Base-by-base conservation (phyloP, 2,888 invertebrate species). In the Dynastes grantii region DNA sequence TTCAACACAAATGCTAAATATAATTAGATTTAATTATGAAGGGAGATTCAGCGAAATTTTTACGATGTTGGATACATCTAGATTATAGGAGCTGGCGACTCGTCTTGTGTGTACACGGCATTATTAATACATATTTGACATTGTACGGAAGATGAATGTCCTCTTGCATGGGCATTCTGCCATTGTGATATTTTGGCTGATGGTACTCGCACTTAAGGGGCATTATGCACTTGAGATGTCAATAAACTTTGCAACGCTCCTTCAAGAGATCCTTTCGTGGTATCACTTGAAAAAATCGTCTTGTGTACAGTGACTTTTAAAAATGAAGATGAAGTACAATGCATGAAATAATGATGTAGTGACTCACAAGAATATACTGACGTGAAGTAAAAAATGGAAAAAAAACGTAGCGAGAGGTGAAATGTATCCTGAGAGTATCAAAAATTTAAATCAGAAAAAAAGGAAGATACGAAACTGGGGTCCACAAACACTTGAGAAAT, bases 11-110 rank as follows among this genome's bases (percentile, higher is more conserved):
- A 73, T 40, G 45, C 37, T 55, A 37, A 53, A 55, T 55, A 55
- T 55, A 71, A 73, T 73, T 73, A 58, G 61, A 61, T 73, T 73
- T 73, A 58, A 73, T 73, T 73, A 40, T 61, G 40, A 55, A 22
- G 13, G 32, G 32, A 53, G 55, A 37, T 71, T 71, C 71, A 71
- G 55, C 45, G 29, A 55, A 71, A 71, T 71, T 71, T 55, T 45
- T 45, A 8, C 45, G 11, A 45, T 8, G 8, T 45, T 11, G 1
- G 6, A 16, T 55, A n/a, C 32, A 55, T 55, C 6, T 2, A 55
- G 16, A 55, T n/a, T 6, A 55, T n/a, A 11, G 16, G 8, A n/a
- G 16, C n/a, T 4, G 6, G 16, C 51, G 51, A 51, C 13, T 5
- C n/a, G n/a, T 55, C 53, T 55, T 4, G 53, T 55, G 53, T 61